Percentiles rank a stretch among this genome's conserved stretches.
phyloP scores from a whole-genome alignment of 2,797 vertebrate genomes.

The Okamejei kenojei region DNA sequence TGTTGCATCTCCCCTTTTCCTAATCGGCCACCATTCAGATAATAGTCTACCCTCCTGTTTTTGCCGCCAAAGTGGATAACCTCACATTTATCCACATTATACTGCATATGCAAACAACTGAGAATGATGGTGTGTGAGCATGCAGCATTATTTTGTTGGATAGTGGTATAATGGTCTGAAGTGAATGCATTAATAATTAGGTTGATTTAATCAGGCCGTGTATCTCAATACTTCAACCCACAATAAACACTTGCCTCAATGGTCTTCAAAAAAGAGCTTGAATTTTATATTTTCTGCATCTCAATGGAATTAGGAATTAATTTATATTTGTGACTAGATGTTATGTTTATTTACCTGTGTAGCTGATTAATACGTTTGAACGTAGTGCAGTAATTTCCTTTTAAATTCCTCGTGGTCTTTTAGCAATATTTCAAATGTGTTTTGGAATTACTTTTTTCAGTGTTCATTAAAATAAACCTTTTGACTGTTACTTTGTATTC shows the following conservation, averaged over 20 bases:
- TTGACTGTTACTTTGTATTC: slow-evolving; percentile 18
- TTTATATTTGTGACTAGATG: neutral
- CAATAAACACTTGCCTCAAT: neutral
- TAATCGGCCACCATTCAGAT: no score
- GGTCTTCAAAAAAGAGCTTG: neutral
- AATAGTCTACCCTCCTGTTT: no score
- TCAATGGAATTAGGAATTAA: neutral
- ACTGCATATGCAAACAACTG: neutral
- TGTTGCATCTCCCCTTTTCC: no score
- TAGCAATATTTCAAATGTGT: neutral
- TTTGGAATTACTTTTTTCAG: neutral
- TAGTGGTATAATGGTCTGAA: neutral
- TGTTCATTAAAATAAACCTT: neutral
- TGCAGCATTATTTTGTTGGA: neutral
- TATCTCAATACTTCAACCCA: neutral
- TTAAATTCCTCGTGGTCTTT: neutral
- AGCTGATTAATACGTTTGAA: neutral
- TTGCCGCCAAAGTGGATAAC: no score
- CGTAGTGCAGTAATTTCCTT: neutral
- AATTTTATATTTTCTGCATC: neutral
- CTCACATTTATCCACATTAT: no score
- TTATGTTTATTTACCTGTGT: neutral
- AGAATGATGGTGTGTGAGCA: neutral
- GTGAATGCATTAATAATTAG: neutral
- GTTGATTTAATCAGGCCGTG: neutral